Percentiles rank a stretch among this genome's conserved stretches.
phyloP scores from a whole-genome alignment of 2,888 invertebrate genomes.

The Troides oblongomaculatus region DNA sequence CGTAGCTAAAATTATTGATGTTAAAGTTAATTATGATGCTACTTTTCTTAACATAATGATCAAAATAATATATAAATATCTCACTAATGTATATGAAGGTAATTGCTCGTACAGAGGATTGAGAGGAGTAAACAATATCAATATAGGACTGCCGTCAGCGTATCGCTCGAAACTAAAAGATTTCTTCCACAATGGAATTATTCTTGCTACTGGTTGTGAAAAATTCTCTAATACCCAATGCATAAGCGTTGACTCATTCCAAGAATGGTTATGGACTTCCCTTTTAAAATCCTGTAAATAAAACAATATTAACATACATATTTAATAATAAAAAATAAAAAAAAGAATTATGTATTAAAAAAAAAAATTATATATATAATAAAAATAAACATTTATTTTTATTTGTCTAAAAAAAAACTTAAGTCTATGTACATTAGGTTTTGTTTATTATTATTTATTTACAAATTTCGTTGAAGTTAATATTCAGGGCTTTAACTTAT shows the following conservation, averaged over 20 bases:
- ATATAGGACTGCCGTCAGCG: constrained; percentile 84
- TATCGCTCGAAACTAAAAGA: constrained; percentile 83
- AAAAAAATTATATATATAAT: background rate
- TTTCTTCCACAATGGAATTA: constrained; percentile 86
- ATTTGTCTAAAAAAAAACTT: no score
- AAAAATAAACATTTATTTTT: background rate
- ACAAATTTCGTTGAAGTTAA: no score
- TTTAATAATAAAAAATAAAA: background rate
- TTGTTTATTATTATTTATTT: no score
- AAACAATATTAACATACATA: background rate
- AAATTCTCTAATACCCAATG: constrained; percentile 83
- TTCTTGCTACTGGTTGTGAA: constrained; percentile 82
- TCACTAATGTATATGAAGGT: constrained; percentile 86
- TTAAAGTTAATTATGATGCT: no score
- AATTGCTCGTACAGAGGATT: constrained; percentile 84
- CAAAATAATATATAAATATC: constrained; percentile 21
- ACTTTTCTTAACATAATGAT: no score
- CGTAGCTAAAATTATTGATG: constrained; percentile 76
- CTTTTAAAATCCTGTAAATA: constrained; percentile 74
- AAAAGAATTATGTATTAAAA: background rate
- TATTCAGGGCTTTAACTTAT: no score
- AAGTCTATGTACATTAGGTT: no score
- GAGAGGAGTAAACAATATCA: constrained; percentile 88
- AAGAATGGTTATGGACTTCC: constrained; percentile 48
- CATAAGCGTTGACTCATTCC: constrained; percentile 67